These are phyloP conservation scores for Cephus pygmeus DNA, from an alignment of 2,888 invertebrate species.

Conservation along the genomic window DNA sequence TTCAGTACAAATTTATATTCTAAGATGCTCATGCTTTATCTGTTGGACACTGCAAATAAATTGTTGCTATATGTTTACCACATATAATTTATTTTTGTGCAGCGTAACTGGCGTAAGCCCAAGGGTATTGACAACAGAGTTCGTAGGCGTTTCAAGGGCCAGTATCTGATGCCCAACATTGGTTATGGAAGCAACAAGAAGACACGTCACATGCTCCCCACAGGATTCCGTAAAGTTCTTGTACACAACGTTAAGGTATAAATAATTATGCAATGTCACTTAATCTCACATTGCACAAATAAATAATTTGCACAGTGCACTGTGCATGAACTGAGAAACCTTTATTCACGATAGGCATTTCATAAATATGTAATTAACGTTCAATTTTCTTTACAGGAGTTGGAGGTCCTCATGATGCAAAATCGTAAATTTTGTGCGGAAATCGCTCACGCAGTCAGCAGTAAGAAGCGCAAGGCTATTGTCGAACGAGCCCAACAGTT, in stretches of 20 bases:
- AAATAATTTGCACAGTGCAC: neutral
- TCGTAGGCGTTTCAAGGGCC: constrained; percentile 98
- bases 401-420: constrained; percentile 99
- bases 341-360: neutral
- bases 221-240: constrained; percentile 96
- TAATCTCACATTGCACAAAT: neutral
- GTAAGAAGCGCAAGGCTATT: constrained; percentile 96
- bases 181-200: constrained; percentile 97
- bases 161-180: constrained; percentile 98
- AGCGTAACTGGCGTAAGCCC: constrained; percentile 99
- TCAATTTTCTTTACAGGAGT: constrained; percentile 74
- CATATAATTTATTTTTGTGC: constrained; percentile 37
- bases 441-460: constrained; percentile 96
- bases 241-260: constrained; percentile 86
- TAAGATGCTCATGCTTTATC: neutral
- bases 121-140: constrained; percentile 99
- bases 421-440: constrained; percentile 97
- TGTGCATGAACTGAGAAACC: neutral
- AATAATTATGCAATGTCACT: neutral
- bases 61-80: neutral
- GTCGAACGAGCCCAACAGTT: constrained; percentile 97
- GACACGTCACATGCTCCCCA: constrained; percentile 96
- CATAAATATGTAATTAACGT: neutral
- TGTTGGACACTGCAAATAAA: neutral
- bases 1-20: neutral